phyloP scores from a whole-genome alignment of 2,888 invertebrate genomes.

The Drosophila stalkeri region DNA sequence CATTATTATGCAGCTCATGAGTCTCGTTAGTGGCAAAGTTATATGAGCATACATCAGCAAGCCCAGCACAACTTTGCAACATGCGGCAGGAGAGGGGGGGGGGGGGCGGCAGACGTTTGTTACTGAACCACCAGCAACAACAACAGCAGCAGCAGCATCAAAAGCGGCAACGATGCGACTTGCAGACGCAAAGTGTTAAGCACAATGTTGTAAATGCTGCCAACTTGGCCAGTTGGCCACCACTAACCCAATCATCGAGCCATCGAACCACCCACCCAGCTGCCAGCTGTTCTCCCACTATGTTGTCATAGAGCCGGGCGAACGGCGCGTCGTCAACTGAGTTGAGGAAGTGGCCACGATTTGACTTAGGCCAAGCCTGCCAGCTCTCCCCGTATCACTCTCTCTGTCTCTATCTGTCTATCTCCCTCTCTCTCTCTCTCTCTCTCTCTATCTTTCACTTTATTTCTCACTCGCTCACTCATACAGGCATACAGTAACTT shows the following conservation, averaged over 20 bases:
- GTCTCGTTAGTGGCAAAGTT: conserved; percentile 80
- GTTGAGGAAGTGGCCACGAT: conserved; percentile 48
- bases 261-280: background rate
- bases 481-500: background rate
- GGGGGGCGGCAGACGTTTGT: too few species aligned
- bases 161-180: conserved; percentile 39
- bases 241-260: conserved; percentile 2
- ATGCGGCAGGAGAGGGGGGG: conserved; percentile 36
- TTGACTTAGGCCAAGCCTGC: conserved; percentile 40
- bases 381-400: background rate
- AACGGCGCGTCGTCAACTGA: conserved; percentile 25
- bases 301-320: conserved; percentile 34
- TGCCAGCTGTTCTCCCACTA: conserved; percentile 16
- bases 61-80: conserved; percentile 74
- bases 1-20: conserved; percentile 79
- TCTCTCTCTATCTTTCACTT: background rate
- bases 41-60: conserved; percentile 77
- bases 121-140: background rate
- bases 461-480: background rate
- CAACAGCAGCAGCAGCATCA: conserved; percentile 5
- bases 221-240: conserved; percentile 55
- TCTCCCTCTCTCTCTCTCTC: background rate
- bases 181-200: conserved; percentile 76
- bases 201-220: conserved; percentile 70
- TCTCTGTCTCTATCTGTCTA: too few species aligned